Base-by-base conservation (phyloP, 2,113 vertebrate genomes). In the Micromys minutus region DNA sequence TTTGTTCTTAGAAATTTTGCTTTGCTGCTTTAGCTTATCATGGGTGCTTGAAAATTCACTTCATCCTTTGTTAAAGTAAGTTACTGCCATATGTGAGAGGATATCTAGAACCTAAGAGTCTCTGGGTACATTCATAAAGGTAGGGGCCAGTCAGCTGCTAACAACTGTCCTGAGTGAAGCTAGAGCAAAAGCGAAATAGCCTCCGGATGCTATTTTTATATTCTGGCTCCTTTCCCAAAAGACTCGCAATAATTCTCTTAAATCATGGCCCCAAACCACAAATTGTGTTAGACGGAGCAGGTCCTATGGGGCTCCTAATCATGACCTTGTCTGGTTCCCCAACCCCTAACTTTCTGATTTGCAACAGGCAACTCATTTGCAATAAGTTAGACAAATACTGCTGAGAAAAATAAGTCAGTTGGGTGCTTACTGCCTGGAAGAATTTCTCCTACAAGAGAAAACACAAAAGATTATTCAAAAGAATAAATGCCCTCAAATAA, bases 391-490 rank as follows among this genome's bases (percentile, higher is more conserved):
- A 24, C 19, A 84, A 91, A 13, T 26, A 85, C 29, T 79, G 36
- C 52, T 63, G 92, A 93, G 67, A 89, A 93, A 95, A 65, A 16
- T 39, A 19, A 96, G 75, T 16, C 34, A 63, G 71, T 26, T 86
- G 55, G 22, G 50, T 79, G 57, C 77, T 84, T 84, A 39, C 34
- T 65, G 11, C 65, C 29, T 95, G 57, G 31, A 97, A 96, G 45
- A 31, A 55, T 59, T 96, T 95, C 17, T 36, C 42, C 39, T 84
- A 80, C 83, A 95, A 90, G 42, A 91, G 34, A 95, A 93, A 93
- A 77, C 15, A 77, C 24, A 26, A 88, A 80, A 26, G 7, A 87
- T 81, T 76, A 84, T 34, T 81, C 55, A 83, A 86, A 94, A 96
- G 71, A 9, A 75, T n/a, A 89, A 95, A 93, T 67, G 76, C 36